Evolutionary conservation across 2,113 vertebrate genomes (phyloP).

Genomic region (Lophius piscatorius): DNA sequence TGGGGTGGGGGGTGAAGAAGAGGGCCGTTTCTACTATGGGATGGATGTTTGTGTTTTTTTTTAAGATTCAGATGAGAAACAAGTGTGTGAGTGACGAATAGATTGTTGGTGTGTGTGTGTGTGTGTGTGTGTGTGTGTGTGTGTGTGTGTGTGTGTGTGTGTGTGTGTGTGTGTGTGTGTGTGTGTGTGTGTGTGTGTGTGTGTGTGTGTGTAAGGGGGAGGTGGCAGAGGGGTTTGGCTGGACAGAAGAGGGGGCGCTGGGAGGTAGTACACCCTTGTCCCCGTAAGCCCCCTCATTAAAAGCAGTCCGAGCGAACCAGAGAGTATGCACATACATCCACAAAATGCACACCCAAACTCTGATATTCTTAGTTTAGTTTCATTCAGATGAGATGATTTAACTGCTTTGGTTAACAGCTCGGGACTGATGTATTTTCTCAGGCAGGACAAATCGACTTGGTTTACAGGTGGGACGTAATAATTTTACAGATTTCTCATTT

Average conservation of each 20-base stretch:
- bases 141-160: conserved; percentile 61
- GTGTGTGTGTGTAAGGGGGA: conserved; percentile 62
- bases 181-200: too few relatives aligned
- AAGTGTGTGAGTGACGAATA: conserved; percentile 49
- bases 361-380: conserved; percentile 65
- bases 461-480: conserved; percentile 80
- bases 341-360: conserved; percentile 36
- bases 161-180: conserved; percentile 57
- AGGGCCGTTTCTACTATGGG: conserved; percentile 71
- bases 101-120: conserved; percentile 47
- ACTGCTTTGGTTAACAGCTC: conserved; percentile 76
- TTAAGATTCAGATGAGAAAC: conserved; percentile 62
- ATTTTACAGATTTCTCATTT: conserved; percentile 32
- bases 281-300: conserved; percentile 83
- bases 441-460: conserved; percentile 72
- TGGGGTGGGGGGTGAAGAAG: conserved; percentile 42
- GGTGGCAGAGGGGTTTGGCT: conserved; percentile 59
- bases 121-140: conserved; percentile 55
- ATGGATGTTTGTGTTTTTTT: conserved; percentile 63
- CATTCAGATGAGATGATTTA: conserved; percentile 83
- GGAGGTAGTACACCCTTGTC: conserved; percentile 80
- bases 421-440: conserved; percentile 76
- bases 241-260: conserved; percentile 61
- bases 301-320: conserved; percentile 74
- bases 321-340: conserved; percentile 58